These are phyloP conservation scores for Syrista parreyssii DNA, from an alignment of 2,888 invertebrate species.

Conservation along the genomic window DNA sequence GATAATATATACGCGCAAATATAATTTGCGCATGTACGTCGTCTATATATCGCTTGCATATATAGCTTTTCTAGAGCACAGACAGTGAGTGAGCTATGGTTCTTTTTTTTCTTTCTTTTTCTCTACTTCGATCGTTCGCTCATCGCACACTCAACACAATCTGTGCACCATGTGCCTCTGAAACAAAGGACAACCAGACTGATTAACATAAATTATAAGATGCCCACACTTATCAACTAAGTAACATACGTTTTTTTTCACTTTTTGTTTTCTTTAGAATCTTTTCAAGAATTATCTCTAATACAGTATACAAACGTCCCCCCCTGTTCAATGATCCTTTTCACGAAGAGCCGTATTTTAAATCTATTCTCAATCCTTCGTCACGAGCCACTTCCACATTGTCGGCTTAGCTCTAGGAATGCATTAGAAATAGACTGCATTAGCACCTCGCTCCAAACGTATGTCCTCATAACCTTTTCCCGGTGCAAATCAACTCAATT, in stretches of 20 bases:
- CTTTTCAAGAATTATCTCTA: conserved; percentile 6
- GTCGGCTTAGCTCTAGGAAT: not conserved
- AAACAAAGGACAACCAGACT: conserved; percentile 75
- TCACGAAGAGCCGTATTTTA: not conserved
- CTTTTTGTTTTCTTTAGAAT: conserved; percentile 19
- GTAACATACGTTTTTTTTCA: conserved; percentile 20
- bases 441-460: conserved; percentile 23
- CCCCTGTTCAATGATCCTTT: not conserved
- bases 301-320: not conserved
- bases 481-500: not conserved
- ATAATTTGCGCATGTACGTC: conserved; percentile 45
- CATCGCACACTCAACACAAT: conserved; percentile 64
- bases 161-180: conserved; percentile 83
- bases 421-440: conserved; percentile 43
- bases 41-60: conserved; percentile 54
- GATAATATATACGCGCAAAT: conserved; percentile 19
- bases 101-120: conserved; percentile 38
- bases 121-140: conserved; percentile 47
- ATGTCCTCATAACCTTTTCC: not conserved
- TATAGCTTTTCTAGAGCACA: conserved; percentile 58
- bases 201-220: conserved; percentile 64
- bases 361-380: conserved; percentile 47
- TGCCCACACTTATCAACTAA: conserved; percentile 56
- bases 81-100: conserved; percentile 64
- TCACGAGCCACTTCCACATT: conserved; percentile 41